Evolutionary conservation across 1,140 invertebrate species (phyloP), one percentile per base, ranked within the genome.

Genomic region (Aphaenogaster floridana): DNA sequence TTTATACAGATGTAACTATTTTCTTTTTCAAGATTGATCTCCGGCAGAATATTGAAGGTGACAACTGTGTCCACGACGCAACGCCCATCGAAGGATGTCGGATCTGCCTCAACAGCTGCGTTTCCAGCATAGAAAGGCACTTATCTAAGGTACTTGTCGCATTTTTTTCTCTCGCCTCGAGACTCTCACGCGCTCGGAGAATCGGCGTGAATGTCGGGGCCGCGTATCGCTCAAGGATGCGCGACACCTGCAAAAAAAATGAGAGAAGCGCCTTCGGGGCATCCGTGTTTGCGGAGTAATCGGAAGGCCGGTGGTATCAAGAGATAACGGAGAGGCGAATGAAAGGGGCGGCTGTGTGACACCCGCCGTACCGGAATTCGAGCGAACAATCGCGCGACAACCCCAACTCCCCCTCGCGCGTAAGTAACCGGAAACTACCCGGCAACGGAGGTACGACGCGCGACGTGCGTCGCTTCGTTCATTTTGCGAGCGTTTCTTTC

Each of bases 361-460:
- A 63, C 66, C 15, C 48, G 50, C 45, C 45, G 66, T 71, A 92
- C 90, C 91, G 93, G 94, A 95, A 95, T 93, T 94, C 90, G 92
- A 93, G 88, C 90, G 91, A 95, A 94, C 92, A 94, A 95, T 95
- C 92, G 94, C 91, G 15, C 71, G 17, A n/a, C 21, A 39, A 0
- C 13, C 17, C 1, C 21, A 92, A 94, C 94, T 93, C 91, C 91
- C 91, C 91, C 3, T 28, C 21, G 21, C 28, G 15, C 6, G 92
- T 92, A 93, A 94, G 92, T 93, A 95, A 94, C 90, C 93, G 94
- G 92, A 95, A 94, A 91, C 89, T 87, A 91, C 88, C 86, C 80
- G 87, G 92, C 91, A 83, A 93, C 90, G 92, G 89, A 93, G 93
- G 92, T 93, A 61, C 36, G 17, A 9, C 9, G 21, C 28, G 57